These are phyloP conservation scores for Spodoptera picta DNA, from an alignment of 2,888 invertebrate genomes.

Conservation along the genomic window DNA sequence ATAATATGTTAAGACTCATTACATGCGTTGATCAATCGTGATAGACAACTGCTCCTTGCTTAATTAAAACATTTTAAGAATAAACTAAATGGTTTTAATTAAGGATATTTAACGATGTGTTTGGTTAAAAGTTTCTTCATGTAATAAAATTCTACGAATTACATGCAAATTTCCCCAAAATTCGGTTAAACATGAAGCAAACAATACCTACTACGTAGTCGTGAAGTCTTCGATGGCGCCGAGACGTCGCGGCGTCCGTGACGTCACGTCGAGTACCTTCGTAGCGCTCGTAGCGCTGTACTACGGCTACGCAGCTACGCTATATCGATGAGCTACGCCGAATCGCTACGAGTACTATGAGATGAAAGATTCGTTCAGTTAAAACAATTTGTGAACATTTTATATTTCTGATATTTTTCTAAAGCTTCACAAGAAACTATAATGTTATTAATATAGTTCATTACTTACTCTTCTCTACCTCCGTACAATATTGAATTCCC, in stretches of 20 bases:
- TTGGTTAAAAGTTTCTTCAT: not conserved
- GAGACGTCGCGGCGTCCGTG: slow-evolving; percentile 64
- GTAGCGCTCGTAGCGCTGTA: slow-evolving; percentile 15
- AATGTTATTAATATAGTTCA: too few relatives aligned
- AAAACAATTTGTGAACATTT: not conserved
- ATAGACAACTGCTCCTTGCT: slow-evolving; percentile 20
- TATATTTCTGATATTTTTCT: not conserved
- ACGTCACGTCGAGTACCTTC: slow-evolving; percentile 43
- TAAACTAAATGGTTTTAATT: not conserved
- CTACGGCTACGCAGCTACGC: slow-evolving; percentile 11
- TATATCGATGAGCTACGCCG: slow-evolving; percentile 9
- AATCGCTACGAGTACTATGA: not conserved
- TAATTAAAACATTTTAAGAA: slow-evolving; percentile 22
- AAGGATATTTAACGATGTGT: not conserved
- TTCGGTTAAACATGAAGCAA: not conserved
- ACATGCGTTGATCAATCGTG: not conserved
- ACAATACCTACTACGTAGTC: slow-evolving; percentile 12
- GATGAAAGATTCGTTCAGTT: not conserved
- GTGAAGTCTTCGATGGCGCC: slow-evolving; percentile 49
- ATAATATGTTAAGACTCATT: too few relatives aligned
- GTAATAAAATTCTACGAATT: not conserved
- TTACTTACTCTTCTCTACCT: not conserved
- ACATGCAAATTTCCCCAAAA: not conserved
- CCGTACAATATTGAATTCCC: not conserved
- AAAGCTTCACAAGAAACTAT: not conserved